A percentile compares a stretch with the other conserved stretches of the same genome.
These are phyloP conservation scores for Girardinus metallicus DNA, from an alignment of 2,797 vertebrate species.

Conservation along the genomic window DNA sequence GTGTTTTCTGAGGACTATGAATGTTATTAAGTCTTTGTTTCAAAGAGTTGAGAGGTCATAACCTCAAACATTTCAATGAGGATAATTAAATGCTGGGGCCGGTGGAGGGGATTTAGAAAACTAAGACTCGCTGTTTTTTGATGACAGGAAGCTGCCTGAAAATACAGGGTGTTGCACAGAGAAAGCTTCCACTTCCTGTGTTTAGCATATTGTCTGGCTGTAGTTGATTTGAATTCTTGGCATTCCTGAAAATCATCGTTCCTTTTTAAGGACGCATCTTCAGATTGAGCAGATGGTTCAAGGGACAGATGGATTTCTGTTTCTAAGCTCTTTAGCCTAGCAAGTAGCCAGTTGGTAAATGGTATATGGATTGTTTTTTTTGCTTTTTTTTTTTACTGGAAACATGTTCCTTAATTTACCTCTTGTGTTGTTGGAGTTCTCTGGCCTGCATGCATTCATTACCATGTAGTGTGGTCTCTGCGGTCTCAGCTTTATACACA, in stretches of 20 bases:
- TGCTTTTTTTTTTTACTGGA: background rate
- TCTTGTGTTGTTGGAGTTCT: background rate
- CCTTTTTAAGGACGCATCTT: background rate
- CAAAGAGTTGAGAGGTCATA: background rate
- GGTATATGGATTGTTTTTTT: background rate
- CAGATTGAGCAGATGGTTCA: background rate
- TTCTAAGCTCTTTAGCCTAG: background rate
- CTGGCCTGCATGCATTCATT: background rate
- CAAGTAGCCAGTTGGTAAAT: background rate
- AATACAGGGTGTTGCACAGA: background rate
- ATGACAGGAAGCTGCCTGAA: background rate
- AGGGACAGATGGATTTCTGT: background rate
- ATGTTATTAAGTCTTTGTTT: background rate
- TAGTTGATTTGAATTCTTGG: background rate
- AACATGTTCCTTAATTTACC: background rate
- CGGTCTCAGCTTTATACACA: background rate
- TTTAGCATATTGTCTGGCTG: background rate
- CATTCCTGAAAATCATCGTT: background rate
- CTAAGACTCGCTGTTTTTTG: background rate
- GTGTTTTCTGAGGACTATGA: background rate
- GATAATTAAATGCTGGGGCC: background rate
- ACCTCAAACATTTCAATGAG: background rate
- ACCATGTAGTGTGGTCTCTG: background rate
- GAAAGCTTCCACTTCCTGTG: background rate
- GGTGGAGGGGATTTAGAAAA: background rate